These are phyloP conservation scores for Barypeithes pellucidus DNA, from an alignment of 2,888 invertebrate species.

Conservation along the genomic window DNA sequence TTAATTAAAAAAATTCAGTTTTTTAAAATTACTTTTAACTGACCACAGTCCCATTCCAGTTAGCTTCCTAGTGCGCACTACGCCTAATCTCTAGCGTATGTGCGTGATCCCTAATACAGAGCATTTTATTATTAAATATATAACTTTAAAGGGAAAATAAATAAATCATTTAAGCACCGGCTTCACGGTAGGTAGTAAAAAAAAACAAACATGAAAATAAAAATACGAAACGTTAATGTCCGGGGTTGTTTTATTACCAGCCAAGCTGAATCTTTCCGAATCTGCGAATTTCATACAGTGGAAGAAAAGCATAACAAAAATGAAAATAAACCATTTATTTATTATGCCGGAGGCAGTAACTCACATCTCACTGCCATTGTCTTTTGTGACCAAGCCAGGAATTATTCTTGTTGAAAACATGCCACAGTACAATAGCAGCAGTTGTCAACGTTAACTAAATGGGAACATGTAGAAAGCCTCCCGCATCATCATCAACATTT, in stretches of 20 bases:
- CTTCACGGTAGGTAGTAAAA: constrained; percentile 27
- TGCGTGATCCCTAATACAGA: constrained; percentile 26
- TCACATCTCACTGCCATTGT: too few relatives aligned
- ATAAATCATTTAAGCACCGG: constrained; percentile 24
- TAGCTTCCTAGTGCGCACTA: too few relatives aligned
- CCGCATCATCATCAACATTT: too few relatives aligned
- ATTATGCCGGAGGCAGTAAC: too few relatives aligned
- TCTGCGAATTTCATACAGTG: constrained; percentile 27
- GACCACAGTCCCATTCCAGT: too few relatives aligned
- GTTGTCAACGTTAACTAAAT: too few relatives aligned
- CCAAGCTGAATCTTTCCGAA: constrained; percentile 23
- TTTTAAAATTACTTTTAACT: too few relatives aligned
- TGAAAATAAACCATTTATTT: not conserved
- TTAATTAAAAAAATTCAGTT: too few relatives aligned
- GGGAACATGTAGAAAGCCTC: too few relatives aligned
- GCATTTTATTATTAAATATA: constrained; percentile 35
- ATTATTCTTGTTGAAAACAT: too few relatives aligned
- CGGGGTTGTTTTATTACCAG: constrained; percentile 33
- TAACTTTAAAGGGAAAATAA: constrained; percentile 32
- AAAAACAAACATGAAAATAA: constrained; percentile 35
- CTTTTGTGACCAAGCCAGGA: too few relatives aligned
- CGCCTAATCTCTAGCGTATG: constrained; percentile 21
- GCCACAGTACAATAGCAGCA: too few relatives aligned
- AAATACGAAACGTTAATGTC: constrained; percentile 30
- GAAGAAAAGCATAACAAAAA: not conserved